Conservation (phyloP, 2,113 vertebrate species). For the Menidia beryllina region DNA sequence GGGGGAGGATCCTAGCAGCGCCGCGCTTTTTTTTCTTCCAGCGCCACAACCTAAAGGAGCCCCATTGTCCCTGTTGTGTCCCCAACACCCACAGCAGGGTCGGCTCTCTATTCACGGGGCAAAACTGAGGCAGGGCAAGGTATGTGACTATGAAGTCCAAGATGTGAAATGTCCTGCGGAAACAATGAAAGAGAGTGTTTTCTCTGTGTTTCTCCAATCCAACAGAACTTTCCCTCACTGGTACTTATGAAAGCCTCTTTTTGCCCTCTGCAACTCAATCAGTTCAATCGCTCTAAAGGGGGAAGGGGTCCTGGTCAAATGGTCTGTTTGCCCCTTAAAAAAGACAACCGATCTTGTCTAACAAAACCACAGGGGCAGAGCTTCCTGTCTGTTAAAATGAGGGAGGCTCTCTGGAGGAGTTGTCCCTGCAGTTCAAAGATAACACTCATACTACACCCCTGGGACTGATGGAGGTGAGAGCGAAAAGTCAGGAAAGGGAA, state of each 20-base stretch:
- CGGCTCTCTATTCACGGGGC: slow-evolving; percentile 63
- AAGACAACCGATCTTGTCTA: slow-evolving; percentile 18
- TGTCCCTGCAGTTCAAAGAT: slow-evolving; percentile 72
- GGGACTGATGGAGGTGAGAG: slow-evolving; percentile 39
- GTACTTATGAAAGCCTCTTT: neutral
- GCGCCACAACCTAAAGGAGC: slow-evolving; percentile 69
- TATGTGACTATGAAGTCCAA: slow-evolving; percentile 72
- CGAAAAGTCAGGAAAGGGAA: slow-evolving; percentile 73
- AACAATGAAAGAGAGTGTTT: slow-evolving; percentile 46
- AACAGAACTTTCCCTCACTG: slow-evolving; percentile 16
- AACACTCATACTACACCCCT: slow-evolving; percentile 59
- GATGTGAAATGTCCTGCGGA: slow-evolving; percentile 56
- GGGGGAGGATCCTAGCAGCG: slow-evolving; percentile 75
- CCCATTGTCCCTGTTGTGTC: slow-evolving; percentile 76
- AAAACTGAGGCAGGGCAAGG: slow-evolving; percentile 71
- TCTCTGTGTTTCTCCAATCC: slow-evolving; percentile 19
- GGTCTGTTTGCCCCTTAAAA: slow-evolving; percentile 26
- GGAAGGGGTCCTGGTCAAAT: too few species aligned
- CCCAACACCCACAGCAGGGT: slow-evolving; percentile 74
- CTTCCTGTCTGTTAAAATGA: slow-evolving; percentile 65
- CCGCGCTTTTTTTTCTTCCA: slow-evolving; percentile 67
- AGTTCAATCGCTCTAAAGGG: neutral
- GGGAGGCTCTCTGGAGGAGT: slow-evolving; percentile 17
- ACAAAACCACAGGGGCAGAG: slow-evolving; percentile 43
- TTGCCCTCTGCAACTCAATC: neutral